Percentiles rank a stretch among this genome's conserved stretches.
Evolutionary conservation across 2,888 invertebrate species (phyloP).

Genomic region (Melanargia galathea): DNA sequence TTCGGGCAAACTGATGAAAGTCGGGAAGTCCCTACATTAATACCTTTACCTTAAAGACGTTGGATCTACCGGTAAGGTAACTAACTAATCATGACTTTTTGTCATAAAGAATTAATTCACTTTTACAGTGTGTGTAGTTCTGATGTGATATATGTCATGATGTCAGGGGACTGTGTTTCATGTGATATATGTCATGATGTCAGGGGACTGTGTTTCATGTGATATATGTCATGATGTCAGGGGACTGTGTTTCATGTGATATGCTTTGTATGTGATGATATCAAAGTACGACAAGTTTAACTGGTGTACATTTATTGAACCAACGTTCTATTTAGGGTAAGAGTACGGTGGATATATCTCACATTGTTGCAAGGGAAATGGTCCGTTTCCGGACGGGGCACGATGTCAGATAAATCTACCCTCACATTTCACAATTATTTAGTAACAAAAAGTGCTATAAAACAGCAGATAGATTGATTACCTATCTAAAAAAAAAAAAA

Average conservation of each 20-base stretch:
- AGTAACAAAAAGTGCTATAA: background rate
- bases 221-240: no score
- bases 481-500: no score
- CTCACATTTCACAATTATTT: background rate
- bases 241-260: no score
- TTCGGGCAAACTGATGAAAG: slow-evolving; percentile 44
- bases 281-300: background rate
- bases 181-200: background rate
- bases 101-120: no score
- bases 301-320: no score
- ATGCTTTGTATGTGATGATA: background rate
- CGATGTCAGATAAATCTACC: background rate
- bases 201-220: background rate
- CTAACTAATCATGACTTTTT: no score
- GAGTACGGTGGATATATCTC: no score
- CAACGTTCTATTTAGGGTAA: no score
- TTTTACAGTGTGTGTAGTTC: background rate
- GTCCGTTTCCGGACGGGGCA: no score
- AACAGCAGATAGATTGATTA: background rate
- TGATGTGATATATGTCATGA: background rate
- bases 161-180: background rate
- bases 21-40: background rate
- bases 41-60: background rate
- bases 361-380: no score
- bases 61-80: background rate